Conservation (phyloP, 2,888 invertebrate genomes). For the Ernsta delagoae region DNA sequence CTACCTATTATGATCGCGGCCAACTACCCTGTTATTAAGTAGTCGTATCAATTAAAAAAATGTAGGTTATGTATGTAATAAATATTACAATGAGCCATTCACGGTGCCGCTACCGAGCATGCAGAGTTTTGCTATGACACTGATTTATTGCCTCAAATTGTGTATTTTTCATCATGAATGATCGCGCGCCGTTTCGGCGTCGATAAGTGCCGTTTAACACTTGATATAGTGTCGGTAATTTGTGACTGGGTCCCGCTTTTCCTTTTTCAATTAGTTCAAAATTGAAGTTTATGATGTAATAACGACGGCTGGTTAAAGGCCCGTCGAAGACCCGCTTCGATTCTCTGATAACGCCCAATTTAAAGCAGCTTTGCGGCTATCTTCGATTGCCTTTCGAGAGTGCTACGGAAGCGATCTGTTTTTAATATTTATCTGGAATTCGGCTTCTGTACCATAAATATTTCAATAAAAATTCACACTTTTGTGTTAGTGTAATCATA, state of each 20-base stretch:
- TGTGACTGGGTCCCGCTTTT: constrained; percentile 74
- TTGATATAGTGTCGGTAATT: constrained; percentile 84
- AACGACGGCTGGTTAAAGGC: constrained; percentile 50
- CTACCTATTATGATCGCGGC: constrained; percentile 25
- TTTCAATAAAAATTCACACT: not conserved
- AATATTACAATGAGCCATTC: constrained; percentile 74
- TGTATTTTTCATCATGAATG: constrained; percentile 81
- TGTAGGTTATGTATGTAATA: constrained; percentile 66
- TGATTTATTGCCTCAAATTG: constrained; percentile 82
- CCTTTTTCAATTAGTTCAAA: constrained; percentile 80
- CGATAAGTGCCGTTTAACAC: constrained; percentile 83
- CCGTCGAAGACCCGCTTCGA: constrained; percentile 45
- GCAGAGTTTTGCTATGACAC: constrained; percentile 53
- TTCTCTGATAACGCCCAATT: constrained; percentile 54
- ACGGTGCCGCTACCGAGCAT: constrained; percentile 63
- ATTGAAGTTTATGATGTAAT: constrained; percentile 75
- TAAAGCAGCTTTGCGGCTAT: constrained; percentile 41
- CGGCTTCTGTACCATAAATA: constrained; percentile 2
- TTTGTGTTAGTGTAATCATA: constrained; percentile 9
- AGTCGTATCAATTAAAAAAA: constrained; percentile 59
- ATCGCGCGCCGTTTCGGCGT: constrained; percentile 75
- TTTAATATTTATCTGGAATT: not conserved
- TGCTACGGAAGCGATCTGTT: not conserved
- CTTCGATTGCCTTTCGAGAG: not conserved
- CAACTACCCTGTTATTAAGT: constrained; percentile 59